phyloP scores from a whole-genome alignment of 1,140 invertebrate species.

The Zaprionus nigranus region DNA sequence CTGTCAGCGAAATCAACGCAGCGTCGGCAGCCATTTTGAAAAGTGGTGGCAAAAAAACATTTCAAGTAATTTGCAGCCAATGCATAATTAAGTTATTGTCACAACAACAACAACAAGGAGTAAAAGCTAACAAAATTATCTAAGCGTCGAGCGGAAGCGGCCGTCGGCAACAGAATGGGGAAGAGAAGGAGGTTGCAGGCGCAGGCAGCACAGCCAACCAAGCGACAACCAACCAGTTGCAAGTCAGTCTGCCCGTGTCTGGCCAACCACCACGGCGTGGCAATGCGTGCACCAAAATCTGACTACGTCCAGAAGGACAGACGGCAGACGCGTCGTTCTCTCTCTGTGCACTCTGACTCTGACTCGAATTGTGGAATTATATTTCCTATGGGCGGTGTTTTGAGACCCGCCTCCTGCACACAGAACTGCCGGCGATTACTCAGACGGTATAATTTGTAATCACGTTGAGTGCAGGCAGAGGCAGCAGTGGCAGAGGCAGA shows the following conservation, averaged over 20 bases:
- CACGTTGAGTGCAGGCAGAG: slow-evolving; percentile 75
- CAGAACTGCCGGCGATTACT: slow-evolving; percentile 65
- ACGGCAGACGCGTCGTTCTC: background rate
- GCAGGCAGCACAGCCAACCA: slow-evolving; percentile 29
- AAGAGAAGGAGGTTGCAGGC: background rate
- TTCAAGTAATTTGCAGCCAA: slow-evolving; percentile 69
- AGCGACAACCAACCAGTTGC: slow-evolving; percentile 65
- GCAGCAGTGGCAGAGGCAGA: slow-evolving; percentile 38
- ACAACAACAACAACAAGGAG: slow-evolving; percentile 34
- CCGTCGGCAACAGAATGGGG: background rate
- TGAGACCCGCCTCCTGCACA: slow-evolving; percentile 58
- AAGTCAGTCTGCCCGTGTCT: slow-evolving; percentile 46
- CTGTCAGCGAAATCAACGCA: background rate
- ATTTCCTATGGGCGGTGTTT: slow-evolving; percentile 80
- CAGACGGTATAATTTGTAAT: slow-evolving; percentile 82
- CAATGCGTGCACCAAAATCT: slow-evolving; percentile 66
- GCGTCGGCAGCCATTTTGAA: slow-evolving; percentile 63
- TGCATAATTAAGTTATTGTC: slow-evolving; percentile 77
- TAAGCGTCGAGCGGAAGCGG: slow-evolving; percentile 58
- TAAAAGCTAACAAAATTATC: slow-evolving; percentile 74
- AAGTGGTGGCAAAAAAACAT: slow-evolving; percentile 48
- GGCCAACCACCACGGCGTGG: slow-evolving; percentile 69
- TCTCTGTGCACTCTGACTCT: background rate
- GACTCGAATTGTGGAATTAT: slow-evolving; percentile 69
- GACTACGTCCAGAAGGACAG: slow-evolving; percentile 10